A percentile compares a stretch with the other conserved stretches of the same genome.
Conservation (phyloP, 2,888 invertebrate genomes). For the Tenthredo mesomela region DNA sequence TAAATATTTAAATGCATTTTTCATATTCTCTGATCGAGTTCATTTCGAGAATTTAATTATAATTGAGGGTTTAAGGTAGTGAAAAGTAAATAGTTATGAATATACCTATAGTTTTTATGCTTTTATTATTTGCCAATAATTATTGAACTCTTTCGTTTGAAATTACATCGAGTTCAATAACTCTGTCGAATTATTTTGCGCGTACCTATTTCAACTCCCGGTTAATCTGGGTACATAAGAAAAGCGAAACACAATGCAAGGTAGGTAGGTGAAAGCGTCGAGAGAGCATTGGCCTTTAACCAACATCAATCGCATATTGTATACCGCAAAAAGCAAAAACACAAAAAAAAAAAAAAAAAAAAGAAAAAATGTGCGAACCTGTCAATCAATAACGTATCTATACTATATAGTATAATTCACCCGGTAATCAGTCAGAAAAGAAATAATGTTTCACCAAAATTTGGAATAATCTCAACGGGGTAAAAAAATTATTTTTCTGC, state of each 20-base stretch:
- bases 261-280: constrained; percentile 43
- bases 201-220: background rate
- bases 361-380: background rate
- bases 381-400: no score
- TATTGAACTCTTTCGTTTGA: background rate
- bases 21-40: no score
- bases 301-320: constrained; percentile 17
- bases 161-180: background rate
- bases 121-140: constrained; percentile 3
- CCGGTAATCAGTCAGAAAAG: background rate
- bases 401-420: no score
- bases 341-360: background rate
- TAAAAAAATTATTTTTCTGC: no score
- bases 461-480: no score
- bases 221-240: constrained; percentile 13
- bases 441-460: no score
- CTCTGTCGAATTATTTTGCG: background rate
- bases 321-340: background rate
- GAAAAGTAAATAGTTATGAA: background rate
- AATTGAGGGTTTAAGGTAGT: background rate
- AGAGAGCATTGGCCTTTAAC: constrained; percentile 47
- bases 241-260: constrained; percentile 48
- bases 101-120: background rate
- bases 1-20: background rate
- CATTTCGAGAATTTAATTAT: no score